These are phyloP conservation scores for Fragum sueziense DNA, from an alignment of 2,888 invertebrate genomes.

Conservation along the genomic window DNA sequence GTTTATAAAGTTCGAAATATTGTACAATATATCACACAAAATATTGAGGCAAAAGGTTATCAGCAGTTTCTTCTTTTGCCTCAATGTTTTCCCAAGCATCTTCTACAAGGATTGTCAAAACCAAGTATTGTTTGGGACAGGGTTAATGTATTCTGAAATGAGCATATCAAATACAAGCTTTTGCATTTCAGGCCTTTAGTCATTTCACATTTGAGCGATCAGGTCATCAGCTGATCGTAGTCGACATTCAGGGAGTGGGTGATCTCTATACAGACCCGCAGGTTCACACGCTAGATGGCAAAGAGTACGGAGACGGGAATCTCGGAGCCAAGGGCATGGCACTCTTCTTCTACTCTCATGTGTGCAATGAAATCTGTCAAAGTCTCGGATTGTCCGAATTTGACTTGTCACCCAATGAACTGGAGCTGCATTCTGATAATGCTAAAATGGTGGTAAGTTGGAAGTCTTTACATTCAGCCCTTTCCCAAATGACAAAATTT, in stretches of 20 bases:
- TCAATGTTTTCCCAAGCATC: too few species aligned
- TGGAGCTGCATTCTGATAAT: slow-evolving; percentile 62
- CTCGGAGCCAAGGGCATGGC: slow-evolving; percentile 85
- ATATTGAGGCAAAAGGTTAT: too few species aligned
- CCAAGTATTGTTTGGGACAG: too few species aligned
- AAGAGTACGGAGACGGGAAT: slow-evolving; percentile 85
- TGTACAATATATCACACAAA: too few species aligned
- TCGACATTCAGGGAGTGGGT: slow-evolving; percentile 85
- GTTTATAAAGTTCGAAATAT: too few species aligned
- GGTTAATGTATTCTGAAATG: too few species aligned
- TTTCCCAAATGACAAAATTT: too few species aligned
- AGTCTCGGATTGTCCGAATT: slow-evolving; percentile 84
- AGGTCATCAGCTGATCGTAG: slow-evolving; percentile 85
- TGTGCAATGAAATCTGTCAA: slow-evolving; percentile 84
- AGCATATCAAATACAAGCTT: too few species aligned
- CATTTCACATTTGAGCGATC: slow-evolving; percentile 86
- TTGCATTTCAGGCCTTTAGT: slow-evolving; percentile 83
- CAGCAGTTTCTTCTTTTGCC: too few species aligned
- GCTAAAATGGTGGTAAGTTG: slow-evolving; percentile 66
- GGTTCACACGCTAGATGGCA: slow-evolving; percentile 84
- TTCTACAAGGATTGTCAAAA: too few species aligned
- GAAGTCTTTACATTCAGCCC: too few species aligned
- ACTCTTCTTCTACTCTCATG: slow-evolving; percentile 85
- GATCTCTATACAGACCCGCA: slow-evolving; percentile 86
- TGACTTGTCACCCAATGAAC: slow-evolving; percentile 83